A percentile compares a stretch with the other conserved stretches of the same genome.
Conservation (phyloP, 2,113 vertebrate species). For the Melanerpes formicivorus region DNA sequence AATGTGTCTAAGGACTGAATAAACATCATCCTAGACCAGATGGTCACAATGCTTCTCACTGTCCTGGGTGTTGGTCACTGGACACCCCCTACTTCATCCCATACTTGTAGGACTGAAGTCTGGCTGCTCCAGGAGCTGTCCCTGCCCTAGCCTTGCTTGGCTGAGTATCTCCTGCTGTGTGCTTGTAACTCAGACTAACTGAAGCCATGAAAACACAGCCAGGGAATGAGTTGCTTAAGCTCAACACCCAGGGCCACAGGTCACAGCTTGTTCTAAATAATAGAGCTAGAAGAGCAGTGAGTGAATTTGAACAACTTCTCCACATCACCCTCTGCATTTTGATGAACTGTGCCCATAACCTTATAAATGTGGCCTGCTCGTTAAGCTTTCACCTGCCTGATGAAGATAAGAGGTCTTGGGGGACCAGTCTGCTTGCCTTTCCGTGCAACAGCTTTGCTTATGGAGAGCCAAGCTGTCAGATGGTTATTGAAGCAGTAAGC, state of each 20-base stretch:
- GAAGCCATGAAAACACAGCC: neutral
- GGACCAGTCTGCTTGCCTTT: neutral
- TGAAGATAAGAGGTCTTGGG: neutral
- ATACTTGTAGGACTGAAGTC: neutral
- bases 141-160: neutral
- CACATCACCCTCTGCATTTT: neutral
- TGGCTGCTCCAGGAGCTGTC: neutral
- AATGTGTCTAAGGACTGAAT: neutral
- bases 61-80: neutral
- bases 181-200: neutral
- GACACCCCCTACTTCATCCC: neutral
- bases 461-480: neutral
- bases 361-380: neutral
- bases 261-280: neutral
- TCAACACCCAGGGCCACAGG: neutral
- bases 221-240: neutral
- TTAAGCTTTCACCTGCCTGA: neutral
- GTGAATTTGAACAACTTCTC: neutral
- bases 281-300: neutral
- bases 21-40: neutral
- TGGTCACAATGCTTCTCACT: rapidly evolving
- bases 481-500: neutral
- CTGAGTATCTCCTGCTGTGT: rapidly evolving
- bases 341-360: neutral
- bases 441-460: neutral